Evolutionary conservation across 1,140 invertebrate genomes (phyloP), one percentile per base, ranked within the genome.

Genomic region (Subanguina moxae): DNA sequence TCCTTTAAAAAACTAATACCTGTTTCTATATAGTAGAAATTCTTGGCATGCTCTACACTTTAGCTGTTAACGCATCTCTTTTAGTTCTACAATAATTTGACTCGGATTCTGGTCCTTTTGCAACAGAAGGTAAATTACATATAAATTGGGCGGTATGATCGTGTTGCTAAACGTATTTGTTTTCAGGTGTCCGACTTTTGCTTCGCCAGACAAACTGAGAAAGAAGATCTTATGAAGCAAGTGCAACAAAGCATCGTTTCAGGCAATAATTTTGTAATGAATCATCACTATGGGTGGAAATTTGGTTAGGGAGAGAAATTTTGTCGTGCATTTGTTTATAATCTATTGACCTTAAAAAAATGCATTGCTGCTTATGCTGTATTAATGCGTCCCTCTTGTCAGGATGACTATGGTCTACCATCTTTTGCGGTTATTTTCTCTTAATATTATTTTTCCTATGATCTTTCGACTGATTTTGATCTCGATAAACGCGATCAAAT

Each of bases 151-250:
- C 61, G 17, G 21, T 7, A 25, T 67, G 15, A 46, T 30, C 21
- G 11, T 23, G 17, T 21, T 19, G 25, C 19, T 23, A 43, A 23
- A 11, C 7, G 7, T 19, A 1, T 15, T 1, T 67, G 7, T 64
- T 64, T 25, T 15, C 15, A 38, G 32, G 32, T 38, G 32, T 32
- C 94, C 0, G 96, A 99, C 85, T 97, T 93, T 84, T 95, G 93
- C 83, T 98, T 98, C 85, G 95, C 95, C 32, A 90, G 95, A 5
- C 94, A 95, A 86, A 97, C 94, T 0, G 95, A 98, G 84, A 97
- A 97, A 84, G 95, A 98, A 75, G 95, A 98, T 84, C 83, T 97
- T 61, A 85, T 97, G 82, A 74, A 82, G 32, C 85, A 86, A 72
- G 77, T 87, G 30, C 85, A 86, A 72, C 82, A 82, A 61, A 74